Percentiles rank a stretch among this genome's conserved stretches.
Conservation (phyloP, 2,888 invertebrate species). For the Ecliptopera silaceata region DNA sequence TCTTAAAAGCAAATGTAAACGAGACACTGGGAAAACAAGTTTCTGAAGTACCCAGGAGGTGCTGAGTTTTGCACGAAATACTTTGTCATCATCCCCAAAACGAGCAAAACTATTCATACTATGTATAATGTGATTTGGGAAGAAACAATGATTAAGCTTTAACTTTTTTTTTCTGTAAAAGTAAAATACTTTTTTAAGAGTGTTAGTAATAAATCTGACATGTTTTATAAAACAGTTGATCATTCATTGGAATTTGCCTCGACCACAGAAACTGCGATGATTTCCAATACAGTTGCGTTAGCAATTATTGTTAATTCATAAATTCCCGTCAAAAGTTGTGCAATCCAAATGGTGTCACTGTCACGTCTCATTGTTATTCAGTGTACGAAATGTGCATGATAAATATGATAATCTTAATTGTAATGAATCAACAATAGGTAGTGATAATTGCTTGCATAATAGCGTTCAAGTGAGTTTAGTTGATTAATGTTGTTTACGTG, state of each 20-base stretch:
- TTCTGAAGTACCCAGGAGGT: no score
- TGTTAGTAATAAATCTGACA: no score
- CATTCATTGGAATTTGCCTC: neutral
- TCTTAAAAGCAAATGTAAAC: no score
- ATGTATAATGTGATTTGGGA: no score
- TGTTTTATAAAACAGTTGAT: no score
- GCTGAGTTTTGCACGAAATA: no score
- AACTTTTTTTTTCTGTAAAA: no score
- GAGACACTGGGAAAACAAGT: no score
- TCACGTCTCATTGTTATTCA: constrained; percentile 49
- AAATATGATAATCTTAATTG: constrained; percentile 41
- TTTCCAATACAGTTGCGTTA: neutral
- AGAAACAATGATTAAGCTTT: no score
- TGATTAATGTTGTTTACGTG: constrained; percentile 20
- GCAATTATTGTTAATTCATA: constrained; percentile 11
- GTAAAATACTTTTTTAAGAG: no score
- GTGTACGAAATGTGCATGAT: constrained; percentile 38
- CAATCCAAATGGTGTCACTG: constrained; percentile 47
- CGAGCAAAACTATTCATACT: no score
- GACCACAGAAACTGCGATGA: neutral
- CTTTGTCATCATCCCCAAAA: no score
- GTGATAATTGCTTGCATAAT: constrained; percentile 40
- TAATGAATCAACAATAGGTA: constrained; percentile 40
- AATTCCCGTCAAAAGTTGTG: constrained; percentile 43
- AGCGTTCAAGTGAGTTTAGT: constrained; percentile 25